Evolutionary conservation across 2,888 invertebrate genomes (phyloP).

Genomic region (Pachymerium ferrugineum): DNA sequence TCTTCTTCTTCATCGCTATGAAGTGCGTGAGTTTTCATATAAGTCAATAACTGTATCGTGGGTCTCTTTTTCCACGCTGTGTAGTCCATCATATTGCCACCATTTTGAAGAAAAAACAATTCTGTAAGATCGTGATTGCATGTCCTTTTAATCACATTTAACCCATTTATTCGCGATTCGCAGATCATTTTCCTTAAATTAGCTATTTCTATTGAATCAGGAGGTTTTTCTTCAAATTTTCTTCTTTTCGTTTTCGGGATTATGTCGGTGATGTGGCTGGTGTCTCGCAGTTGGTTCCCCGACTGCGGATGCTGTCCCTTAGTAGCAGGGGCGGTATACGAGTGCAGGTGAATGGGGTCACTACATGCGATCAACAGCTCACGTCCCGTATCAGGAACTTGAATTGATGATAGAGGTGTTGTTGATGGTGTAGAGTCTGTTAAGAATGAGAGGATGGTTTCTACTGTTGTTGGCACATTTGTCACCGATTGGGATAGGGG

Average conservation of each 20-base stretch:
- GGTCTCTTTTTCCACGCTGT: slow-evolving; percentile 76
- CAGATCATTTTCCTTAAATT: slow-evolving; percentile 42
- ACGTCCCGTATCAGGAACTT: neutral
- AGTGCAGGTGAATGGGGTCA: neutral
- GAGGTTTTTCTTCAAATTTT: slow-evolving; percentile 44
- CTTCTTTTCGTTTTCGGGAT: slow-evolving; percentile 39
- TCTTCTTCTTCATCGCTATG: slow-evolving; percentile 56
- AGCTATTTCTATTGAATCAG: slow-evolving; percentile 43
- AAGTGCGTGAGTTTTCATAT: slow-evolving; percentile 66
- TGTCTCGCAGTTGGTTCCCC: neutral
- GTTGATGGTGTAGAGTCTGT: neutral
- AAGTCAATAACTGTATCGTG: slow-evolving; percentile 66
- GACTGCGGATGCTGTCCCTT: neutral
- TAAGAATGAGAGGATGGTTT: neutral
- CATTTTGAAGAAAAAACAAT: slow-evolving; percentile 77
- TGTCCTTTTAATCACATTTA: slow-evolving; percentile 44
- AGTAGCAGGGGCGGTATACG: neutral
- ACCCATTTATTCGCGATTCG: slow-evolving; percentile 41
- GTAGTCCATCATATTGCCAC: slow-evolving; percentile 84
- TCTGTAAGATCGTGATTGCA: slow-evolving; percentile 57
- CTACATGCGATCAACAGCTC: neutral
- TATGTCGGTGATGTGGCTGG: neutral
- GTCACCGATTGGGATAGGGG: neutral
- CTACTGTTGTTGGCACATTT: neutral
- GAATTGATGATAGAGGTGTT: neutral